phyloP scores from a whole-genome alignment of 2,888 invertebrate species.

The Drosophila diplacantha region DNA sequence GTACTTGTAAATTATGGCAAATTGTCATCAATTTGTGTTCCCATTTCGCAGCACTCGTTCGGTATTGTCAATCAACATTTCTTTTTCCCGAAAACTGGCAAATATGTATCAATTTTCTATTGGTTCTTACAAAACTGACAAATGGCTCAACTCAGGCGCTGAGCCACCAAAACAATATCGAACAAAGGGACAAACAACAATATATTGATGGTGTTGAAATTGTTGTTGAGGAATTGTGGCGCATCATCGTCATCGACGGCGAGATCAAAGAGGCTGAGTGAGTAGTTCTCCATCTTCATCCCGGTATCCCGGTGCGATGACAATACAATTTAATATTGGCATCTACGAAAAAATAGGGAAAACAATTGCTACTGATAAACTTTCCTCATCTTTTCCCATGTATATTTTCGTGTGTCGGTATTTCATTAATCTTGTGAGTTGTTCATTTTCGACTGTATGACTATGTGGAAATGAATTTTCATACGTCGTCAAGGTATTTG shows the following conservation, averaged over 20 bases:
- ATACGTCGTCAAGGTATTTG: constrained; percentile 33
- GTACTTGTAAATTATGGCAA: neutral
- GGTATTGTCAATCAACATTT: constrained; percentile 16
- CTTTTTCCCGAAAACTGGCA: constrained; percentile 2
- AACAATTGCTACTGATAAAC: constrained; percentile 35
- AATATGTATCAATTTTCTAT: constrained; percentile 23
- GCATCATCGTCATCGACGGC: constrained; percentile 52
- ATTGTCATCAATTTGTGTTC: neutral
- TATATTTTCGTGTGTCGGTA: constrained; percentile 25
- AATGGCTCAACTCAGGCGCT: constrained; percentile 15
- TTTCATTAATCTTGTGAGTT: constrained; percentile 57
- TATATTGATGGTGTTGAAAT: constrained; percentile 66
- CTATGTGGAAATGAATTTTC: constrained; percentile 26
- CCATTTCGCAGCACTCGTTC: neutral
- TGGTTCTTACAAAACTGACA: constrained; percentile 26
- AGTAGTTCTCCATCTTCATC: constrained; percentile 46
- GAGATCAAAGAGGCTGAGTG: constrained; percentile 62
- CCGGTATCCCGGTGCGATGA: constrained; percentile 42
- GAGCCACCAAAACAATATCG: constrained; percentile 23
- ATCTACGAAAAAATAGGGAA: constrained; percentile 20
- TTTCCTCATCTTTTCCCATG: constrained; percentile 25
- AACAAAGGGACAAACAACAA: constrained; percentile 39
- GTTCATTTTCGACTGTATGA: constrained; percentile 40
- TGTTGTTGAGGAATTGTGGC: constrained; percentile 62
- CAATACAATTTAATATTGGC: constrained; percentile 61